Conservation (phyloP, 2,888 invertebrate species). For the Spilarctia lutea region DNA sequence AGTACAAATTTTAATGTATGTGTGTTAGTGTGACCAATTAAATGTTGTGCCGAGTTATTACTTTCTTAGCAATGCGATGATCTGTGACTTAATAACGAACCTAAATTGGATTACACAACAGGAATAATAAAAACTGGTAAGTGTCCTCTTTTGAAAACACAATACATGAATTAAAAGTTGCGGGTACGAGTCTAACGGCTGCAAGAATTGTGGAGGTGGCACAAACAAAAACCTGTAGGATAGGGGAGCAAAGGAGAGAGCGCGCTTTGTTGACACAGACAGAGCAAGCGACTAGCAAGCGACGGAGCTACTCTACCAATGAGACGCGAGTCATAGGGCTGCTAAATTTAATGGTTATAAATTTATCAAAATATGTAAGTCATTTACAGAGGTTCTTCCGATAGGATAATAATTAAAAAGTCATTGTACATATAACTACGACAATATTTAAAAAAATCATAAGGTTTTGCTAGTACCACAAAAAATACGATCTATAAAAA, state of each 20-base stretch:
- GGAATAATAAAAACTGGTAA: slow-evolving; percentile 68
- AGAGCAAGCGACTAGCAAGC: slow-evolving; percentile 63
- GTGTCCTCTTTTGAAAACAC: slow-evolving; percentile 46
- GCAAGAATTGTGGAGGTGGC: slow-evolving; percentile 62
- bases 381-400: not conserved
- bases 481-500: not conserved
- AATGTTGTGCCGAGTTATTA: slow-evolving; percentile 57
- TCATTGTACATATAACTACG: not conserved
- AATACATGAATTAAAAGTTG: slow-evolving; percentile 49
- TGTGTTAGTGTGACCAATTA: slow-evolving; percentile 59
- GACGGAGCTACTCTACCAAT: slow-evolving; percentile 45
- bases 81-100: slow-evolving; percentile 60
- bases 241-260: slow-evolving; percentile 78
- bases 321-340: slow-evolving; percentile 5
- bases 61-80: slow-evolving; percentile 59
- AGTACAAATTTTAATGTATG: slow-evolving; percentile 52
- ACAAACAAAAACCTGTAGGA: slow-evolving; percentile 71
- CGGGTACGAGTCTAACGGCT: slow-evolving; percentile 49
- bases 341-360: not conserved
- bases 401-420: not conserved
- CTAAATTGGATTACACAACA: slow-evolving; percentile 72
- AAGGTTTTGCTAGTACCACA: not conserved
- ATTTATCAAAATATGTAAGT: not conserved
- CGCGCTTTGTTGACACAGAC: slow-evolving; percentile 80
- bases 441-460: not conserved